Percentiles rank a stretch among this genome's conserved stretches.
phyloP scores from a whole-genome alignment of 2,113 vertebrate genomes.

The Pterocles gutturalis region DNA sequence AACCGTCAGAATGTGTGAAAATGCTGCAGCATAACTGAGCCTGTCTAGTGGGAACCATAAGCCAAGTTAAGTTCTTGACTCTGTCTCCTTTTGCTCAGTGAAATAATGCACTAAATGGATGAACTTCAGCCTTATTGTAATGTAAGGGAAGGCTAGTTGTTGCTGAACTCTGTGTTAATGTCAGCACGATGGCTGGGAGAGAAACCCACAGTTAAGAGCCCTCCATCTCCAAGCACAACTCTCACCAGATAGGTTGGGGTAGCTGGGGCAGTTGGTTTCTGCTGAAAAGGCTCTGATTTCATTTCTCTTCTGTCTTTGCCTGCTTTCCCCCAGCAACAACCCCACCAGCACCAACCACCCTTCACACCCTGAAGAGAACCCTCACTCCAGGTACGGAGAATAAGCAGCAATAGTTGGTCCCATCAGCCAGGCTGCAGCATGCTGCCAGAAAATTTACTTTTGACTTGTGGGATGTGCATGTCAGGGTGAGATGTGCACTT shows the following conservation, averaged over 20 bases:
- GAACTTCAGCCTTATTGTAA: not conserved
- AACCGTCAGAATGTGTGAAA: not conserved
- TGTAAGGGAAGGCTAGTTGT: not conserved
- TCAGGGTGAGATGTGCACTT: not conserved
- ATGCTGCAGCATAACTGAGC: not conserved
- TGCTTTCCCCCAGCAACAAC: not conserved
- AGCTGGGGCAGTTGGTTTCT: not conserved
- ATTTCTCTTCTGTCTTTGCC: not conserved
- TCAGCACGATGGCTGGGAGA: not conserved
- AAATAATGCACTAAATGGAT: not conserved
- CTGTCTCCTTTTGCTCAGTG: not conserved
- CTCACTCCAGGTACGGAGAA: not conserved
- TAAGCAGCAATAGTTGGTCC: not conserved
- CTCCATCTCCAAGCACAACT: not conserved
- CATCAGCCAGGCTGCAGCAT: not conserved
- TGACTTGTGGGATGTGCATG: not conserved
- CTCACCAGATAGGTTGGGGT: not conserved
- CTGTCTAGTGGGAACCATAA: not conserved
- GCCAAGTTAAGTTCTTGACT: not conserved
- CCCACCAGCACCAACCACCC: not conserved
- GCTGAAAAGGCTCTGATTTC: not conserved
- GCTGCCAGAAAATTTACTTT: not conserved
- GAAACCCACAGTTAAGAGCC: not conserved
- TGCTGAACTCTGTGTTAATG: not conserved
- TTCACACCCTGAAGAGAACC: not conserved